Base-by-base conservation (phyloP, 2,797 vertebrate genomes). In the Liparis tanakae region DNA sequence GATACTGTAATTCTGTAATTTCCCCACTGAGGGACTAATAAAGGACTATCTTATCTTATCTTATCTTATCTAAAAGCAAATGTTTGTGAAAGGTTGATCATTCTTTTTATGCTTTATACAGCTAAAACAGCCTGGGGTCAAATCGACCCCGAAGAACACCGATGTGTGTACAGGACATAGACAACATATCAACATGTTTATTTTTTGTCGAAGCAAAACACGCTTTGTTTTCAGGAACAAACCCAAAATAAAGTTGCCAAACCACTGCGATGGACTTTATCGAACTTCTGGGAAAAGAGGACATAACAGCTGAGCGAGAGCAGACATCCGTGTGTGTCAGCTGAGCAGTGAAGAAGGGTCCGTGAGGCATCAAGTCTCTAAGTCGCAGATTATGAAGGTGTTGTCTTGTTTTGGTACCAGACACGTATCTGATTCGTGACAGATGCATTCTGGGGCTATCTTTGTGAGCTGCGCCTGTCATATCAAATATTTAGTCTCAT, bases 401-500 rank as follows among this genome's bases (percentile, higher is more conserved):
- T 67, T 79, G 66, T 87, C 80, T 70, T 82, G 73, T 84, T 85
- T 81, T 78, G 66, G 68, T 65, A 25, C 75, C 39, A 63, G 76
- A 76, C 58, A 34, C 46, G 72, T 68, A 87, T 58, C 17, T 54
- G 82, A 88, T 55, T 80, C 73, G 67, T 56, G 72, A 65, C 78
- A 55, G 70, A 82, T 56, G 72, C 75, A 75, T 79, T 75, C 56
- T 74, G 64, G 72, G 36, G 37, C 67, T 77, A 61, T 82, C 63
- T 70, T 62, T 76, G 63, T 65, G 44, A 54, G 22, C 41, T 9
- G 20, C 41, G 39, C 14, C 63, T 46, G 62, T 77, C 53, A 15
- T 7, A 37, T 70, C 8, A 56, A 76, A 73, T 69, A 64, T 87
- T 43, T 78, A 66, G 18, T 22, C 37, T 76, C 50, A 55, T 64